phyloP scores from a whole-genome alignment of 2,888 invertebrate genomes.

The Archaeoteleia sp. region DNA sequence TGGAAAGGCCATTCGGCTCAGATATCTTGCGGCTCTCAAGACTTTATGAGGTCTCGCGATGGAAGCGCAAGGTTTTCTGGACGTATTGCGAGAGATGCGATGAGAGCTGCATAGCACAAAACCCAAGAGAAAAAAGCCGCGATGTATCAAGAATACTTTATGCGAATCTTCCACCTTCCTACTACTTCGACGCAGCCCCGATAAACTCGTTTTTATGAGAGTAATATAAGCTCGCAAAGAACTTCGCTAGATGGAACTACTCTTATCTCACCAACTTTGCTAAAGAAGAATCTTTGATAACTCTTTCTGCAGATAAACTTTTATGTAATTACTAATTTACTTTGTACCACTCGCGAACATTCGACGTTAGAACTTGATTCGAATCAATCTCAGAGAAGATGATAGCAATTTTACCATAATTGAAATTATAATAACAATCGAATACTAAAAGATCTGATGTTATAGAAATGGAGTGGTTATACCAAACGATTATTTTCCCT shows the following conservation, averaged over 20 bases:
- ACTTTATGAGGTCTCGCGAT: conserved; percentile 26
- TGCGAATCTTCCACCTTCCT: conserved; percentile 27
- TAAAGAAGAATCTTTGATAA: conserved; percentile 24
- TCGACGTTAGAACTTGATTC: neutral
- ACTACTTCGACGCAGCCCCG: conserved; percentile 26
- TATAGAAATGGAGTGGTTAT: too few species aligned
- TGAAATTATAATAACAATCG: too few species aligned
- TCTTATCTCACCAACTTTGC: conserved; percentile 32
- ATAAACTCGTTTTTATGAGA: conserved; percentile 37
- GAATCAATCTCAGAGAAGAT: neutral
- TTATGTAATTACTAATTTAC: conserved; percentile 11
- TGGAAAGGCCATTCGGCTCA: conserved; percentile 44
- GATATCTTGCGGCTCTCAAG: conserved; percentile 39
- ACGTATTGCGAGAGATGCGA: conserved; percentile 16
- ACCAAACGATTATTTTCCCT: too few species aligned
- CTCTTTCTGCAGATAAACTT: conserved; percentile 16
- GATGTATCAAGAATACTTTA: conserved; percentile 39
- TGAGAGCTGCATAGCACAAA: conserved; percentile 21
- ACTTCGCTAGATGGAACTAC: conserved; percentile 26
- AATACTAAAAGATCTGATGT: too few species aligned
- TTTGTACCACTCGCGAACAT: neutral
- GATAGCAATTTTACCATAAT: neutral
- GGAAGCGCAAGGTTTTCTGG: conserved; percentile 7
- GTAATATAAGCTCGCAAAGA: conserved; percentile 34
- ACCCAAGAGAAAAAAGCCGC: conserved; percentile 26